Evolutionary conservation across 2,888 invertebrate genomes (phyloP), one percentile per base, ranked within the genome.

Genomic region (Epinotia bilunana): DNA sequence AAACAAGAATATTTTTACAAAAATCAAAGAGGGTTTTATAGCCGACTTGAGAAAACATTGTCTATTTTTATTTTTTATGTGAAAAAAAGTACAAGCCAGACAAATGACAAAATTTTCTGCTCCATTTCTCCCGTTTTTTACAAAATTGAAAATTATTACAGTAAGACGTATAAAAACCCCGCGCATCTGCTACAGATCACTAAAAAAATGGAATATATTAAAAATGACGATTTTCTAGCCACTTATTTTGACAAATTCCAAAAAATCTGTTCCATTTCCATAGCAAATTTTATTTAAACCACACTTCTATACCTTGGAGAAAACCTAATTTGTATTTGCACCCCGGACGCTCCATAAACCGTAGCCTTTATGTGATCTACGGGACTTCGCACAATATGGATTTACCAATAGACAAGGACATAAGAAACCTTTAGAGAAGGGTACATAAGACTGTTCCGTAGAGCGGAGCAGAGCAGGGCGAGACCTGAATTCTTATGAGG

Each of bases 321-420:
- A 73, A 74, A 71, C 64, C 77, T 77, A 77, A 72, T 77, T 77
- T 72, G 77, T 77, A 77, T 77, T 77, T 77, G 71, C 46, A 67
- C 20, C 71, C 63, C 43, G 49, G 55, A 16, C 61, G 55, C 61
- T 72, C 71, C 77, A 76, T 77, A 77, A 77, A 77, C 76, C 71
- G 70, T 71, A 60, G 76, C 76, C 74, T 77, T 77, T 77, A 77
- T 76, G 76, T 76, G 77, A 76, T 77, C 70, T 77, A 77, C 76
- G 77, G 73, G 77, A 76, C 76, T 73, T 76, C 76, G 60, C 72
- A 77, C 76, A 76, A 76, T 73, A 58, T 58, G 65, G 33, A 28
- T 39, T 46, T 13, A 49, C 61, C 23, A 23, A 76, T 68, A 58
- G 71, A 74, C 70, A 67, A 72, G 55, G 62, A 39, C 73, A 53